Percentiles rank a stretch among this genome's conserved stretches.
Conservation (phyloP, 2,113 vertebrate species). For the Heliornis fulica region DNA sequence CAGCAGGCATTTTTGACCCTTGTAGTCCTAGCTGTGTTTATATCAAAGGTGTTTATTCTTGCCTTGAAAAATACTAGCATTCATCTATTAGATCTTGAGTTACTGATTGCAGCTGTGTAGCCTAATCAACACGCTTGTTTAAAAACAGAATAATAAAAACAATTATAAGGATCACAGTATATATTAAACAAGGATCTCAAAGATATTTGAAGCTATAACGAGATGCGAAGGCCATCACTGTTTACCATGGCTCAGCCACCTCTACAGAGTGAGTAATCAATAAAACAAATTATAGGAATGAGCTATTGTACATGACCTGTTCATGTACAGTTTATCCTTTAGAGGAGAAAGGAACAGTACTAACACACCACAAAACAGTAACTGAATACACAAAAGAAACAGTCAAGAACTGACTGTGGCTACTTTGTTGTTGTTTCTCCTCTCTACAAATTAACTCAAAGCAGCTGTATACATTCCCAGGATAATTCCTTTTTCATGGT, state of each 20-base stretch:
- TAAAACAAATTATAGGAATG: neutral
- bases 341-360: neutral
- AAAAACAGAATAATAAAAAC: neutral
- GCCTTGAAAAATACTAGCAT: neutral
- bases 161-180: neutral
- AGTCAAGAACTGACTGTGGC: neutral
- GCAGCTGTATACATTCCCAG: neutral
- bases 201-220: neutral
- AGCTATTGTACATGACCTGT: neutral
- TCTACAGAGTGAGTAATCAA: neutral
- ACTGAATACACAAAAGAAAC: neutral
- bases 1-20: neutral
- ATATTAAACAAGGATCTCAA: neutral
- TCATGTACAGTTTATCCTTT: neutral
- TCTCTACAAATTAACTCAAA: neutral
- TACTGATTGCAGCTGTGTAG: neutral
- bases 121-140: neutral
- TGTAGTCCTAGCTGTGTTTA: neutral
- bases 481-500: neutral
- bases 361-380: neutral
- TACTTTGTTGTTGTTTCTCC: neutral
- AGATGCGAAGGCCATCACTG: neutral
- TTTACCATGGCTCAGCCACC: neutral
- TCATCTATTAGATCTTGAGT: neutral
- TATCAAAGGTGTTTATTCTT: neutral